These are phyloP conservation scores for Camelus bactrianus DNA, from an alignment of 2,113 vertebrate species.

Conservation along the genomic window DNA sequence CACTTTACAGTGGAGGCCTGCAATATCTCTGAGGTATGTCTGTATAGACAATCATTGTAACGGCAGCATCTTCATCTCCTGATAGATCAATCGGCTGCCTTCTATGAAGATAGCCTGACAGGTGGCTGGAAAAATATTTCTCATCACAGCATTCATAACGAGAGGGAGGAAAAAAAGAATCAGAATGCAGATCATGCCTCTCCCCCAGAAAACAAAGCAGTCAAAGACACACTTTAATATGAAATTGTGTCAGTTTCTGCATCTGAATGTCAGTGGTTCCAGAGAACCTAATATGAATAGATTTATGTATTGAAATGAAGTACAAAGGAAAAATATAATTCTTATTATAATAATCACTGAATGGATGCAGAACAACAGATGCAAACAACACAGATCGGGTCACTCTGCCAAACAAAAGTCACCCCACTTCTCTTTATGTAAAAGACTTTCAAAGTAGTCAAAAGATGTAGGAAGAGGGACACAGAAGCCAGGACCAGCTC, in stretches of 20 bases:
- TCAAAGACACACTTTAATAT: slow-evolving; percentile 29
- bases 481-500: not conserved
- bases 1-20: not conserved
- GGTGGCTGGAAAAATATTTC: slow-evolving; percentile 13
- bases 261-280: not conserved
- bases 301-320: not conserved
- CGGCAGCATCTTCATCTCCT: slow-evolving; percentile 8
- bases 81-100: not conserved
- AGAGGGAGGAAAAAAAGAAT: accelerated
- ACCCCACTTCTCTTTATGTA: not conserved
- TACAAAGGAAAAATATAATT: not conserved
- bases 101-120: not conserved
- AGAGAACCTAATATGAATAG: slow-evolving; percentile 26
- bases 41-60: not conserved
- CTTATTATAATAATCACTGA: not conserved
- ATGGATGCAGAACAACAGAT: not conserved
- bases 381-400: not conserved
- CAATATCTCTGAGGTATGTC: not conserved
- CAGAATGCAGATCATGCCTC: not conserved
- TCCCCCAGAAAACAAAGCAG: slow-evolving; percentile 14
- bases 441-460: slow-evolving; percentile 22
- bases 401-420: slow-evolving; percentile 12
- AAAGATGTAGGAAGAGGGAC: not conserved
- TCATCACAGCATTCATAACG: not conserved
- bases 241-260: slow-evolving; percentile 6